Base-by-base conservation (phyloP, 1,140 invertebrate genomes). In the Caerostris darwini region DNA sequence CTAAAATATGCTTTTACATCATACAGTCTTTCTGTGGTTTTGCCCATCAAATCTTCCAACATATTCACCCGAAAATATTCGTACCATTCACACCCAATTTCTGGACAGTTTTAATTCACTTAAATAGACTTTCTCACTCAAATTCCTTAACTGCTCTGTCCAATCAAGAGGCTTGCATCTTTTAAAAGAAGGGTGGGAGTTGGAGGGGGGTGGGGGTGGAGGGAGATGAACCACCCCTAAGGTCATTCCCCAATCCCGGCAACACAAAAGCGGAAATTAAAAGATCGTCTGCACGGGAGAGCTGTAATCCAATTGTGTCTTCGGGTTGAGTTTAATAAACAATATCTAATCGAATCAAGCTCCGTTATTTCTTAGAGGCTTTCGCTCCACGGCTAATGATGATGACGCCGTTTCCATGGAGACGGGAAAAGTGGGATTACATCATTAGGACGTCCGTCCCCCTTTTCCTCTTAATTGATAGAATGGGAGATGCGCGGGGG, bases 391-490 rank as follows among this genome's bases (percentile, higher is more conserved):
- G 34, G 92, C 92, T 93, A 93, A 93, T 93, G 92, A 93, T 93
- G 92, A 93, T 93, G 86, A 93, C 85, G 92, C 92, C 17, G 92
- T 93, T 93, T 58, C 85, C 56, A 93, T 93, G 86, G 92, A n/a
- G 69, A 93, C 85, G 57, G 34, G 90, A 92, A 83, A 92, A 92
- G 90, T 71, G 85, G 82, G 92, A 88, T 88, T 88, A 93, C 92
- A 93, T 93, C 92, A 93, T 93, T 93, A 93, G 92, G 59, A 59
- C 86, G 85, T 77, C 92, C 92, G 57, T 69, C 92, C 85, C 85
- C 86, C 92, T 93, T 88, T 93, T 93, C 85, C 85, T 87, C 92
- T 93, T 93, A 93, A 93, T 93, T 93, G 92, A 93, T 93, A 93
- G 92, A 67, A 81, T 93, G 86, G 92, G 67, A 88, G 58, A 54